Conservation (phyloP, 2,888 invertebrate genomes). For the Plebejus anna region DNA sequence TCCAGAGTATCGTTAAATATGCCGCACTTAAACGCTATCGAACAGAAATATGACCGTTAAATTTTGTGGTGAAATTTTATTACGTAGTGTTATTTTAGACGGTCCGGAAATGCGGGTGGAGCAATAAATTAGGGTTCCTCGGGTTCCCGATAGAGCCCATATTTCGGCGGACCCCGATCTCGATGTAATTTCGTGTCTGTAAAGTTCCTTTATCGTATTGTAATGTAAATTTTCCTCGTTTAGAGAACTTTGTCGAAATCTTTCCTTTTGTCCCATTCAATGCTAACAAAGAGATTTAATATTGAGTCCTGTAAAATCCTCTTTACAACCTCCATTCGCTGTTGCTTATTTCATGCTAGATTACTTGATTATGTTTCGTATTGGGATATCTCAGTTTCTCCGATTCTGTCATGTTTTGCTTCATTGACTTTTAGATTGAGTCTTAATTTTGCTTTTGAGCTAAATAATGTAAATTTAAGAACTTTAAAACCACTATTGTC, state of each 20-base stretch:
- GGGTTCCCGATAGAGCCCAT: conserved; percentile 47
- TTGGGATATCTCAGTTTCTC: background rate
- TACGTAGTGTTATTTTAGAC: conserved; percentile 43
- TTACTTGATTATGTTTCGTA: conserved; percentile 45
- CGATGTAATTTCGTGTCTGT: conserved; percentile 59
- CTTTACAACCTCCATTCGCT: conserved; percentile 36
- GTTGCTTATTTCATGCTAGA: conserved; percentile 51
- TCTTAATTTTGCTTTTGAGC: background rate
- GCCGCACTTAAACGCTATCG: conserved; percentile 22
- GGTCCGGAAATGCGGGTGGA: conserved; percentile 45
- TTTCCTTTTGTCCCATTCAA: conserved; percentile 56
- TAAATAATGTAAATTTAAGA: background rate
- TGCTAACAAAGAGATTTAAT: conserved; percentile 59
- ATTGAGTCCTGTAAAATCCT: conserved; percentile 50
- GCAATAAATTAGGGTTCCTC: conserved; percentile 50
- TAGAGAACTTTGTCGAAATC: conserved; percentile 52
- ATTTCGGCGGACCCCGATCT: conserved; percentile 46
- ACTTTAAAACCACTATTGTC: too few species aligned
- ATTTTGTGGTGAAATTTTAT: conserved; percentile 42
- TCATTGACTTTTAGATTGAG: background rate
- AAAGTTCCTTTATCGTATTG: conserved; percentile 57
- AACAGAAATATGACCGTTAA: conserved; percentile 29
- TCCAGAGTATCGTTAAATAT: background rate
- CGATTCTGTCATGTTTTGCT: background rate
- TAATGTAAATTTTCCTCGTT: conserved; percentile 63